Base-by-base conservation (phyloP, 2,113 vertebrate species). In the Tinamus guttatus region DNA sequence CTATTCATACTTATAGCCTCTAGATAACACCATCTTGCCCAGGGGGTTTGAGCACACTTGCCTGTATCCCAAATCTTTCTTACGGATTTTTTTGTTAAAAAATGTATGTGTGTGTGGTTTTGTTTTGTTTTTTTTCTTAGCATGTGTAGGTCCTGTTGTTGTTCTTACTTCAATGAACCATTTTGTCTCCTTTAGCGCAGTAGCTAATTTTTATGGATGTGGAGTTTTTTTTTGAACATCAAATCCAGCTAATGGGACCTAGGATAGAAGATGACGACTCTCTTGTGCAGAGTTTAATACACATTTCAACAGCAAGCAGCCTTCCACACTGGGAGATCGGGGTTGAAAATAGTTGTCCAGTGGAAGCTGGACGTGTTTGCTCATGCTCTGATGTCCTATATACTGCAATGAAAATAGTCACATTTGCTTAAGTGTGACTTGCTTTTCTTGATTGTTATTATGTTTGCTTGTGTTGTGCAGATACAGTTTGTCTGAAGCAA, bases 61-160 rank as follows among this genome's bases (percentile, higher is more conserved):
- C 12, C 25, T 21, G 20, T n/a, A 10, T 21, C 8, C 40, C 0
- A 0, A 16, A 14, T 40, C 24, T 79, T 8, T 69, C 32, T 34
- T 32, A 20, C 17, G 52, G 74, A 28, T 63, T 7, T 5, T 13
- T 13, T 1, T 0, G 1, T 67, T 84, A 79, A 85, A 90, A 73
- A 19, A n/a, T n/a, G n/a, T n/a, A n/a, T n/a, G n/a, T n/a, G 32
- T 9, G 8, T 32, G 19, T 11, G 21, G 19, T 41, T 41, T 41
- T 41, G 40, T 41, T 41, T 41, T 41, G 40, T 41, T 41, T 8
- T 41, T 41, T 41, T 91, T 25, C 62, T 54, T 49, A 27, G 49
- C 25, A 19, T 22, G 60, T 63, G 36, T 10, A 8, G 71, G 24
- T 15, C 36, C 18, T 30, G 0, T 11, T 60, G 22, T 47, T 32